Conservation (phyloP, 2,888 invertebrate genomes). For the Latheticus oryzae region DNA sequence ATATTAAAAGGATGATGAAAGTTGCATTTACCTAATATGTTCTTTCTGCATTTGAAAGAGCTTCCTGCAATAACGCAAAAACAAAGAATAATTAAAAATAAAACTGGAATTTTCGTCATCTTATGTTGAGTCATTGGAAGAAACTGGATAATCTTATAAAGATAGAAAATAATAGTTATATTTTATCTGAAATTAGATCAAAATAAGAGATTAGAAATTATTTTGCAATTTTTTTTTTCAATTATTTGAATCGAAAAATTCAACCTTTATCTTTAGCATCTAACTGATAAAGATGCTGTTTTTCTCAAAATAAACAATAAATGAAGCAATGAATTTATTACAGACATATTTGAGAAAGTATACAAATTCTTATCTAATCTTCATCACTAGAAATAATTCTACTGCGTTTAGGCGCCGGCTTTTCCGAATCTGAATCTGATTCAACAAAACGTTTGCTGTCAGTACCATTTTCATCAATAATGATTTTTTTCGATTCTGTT, state of each 20-base stretch:
- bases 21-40: slow-evolving; percentile 5
- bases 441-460: neutral
- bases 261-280: too few relatives aligned
- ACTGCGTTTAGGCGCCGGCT: slow-evolving; percentile 18
- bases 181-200: too few relatives aligned
- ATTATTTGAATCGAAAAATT: too few relatives aligned
- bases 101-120: too few relatives aligned
- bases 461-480: slow-evolving; percentile 10
- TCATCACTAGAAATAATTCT: slow-evolving; percentile 31
- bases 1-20: neutral
- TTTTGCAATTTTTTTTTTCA: too few relatives aligned
- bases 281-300: too few relatives aligned
- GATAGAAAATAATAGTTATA: too few relatives aligned
- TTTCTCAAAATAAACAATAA: neutral
- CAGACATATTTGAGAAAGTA: neutral
- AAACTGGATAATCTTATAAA: too few relatives aligned
- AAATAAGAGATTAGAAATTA: too few relatives aligned
- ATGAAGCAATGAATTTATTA: neutral
- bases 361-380: slow-evolving; percentile 26
- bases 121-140: too few relatives aligned
- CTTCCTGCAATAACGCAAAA: neutral
- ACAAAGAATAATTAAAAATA: too few relatives aligned
- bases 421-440: slow-evolving; percentile 20
- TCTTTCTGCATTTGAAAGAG: slow-evolving; percentile 8
- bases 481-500: neutral